Evolutionary conservation across 2,888 invertebrate genomes (phyloP), one percentile per base, ranked within the genome.

Genomic region (Spodoptera littoralis): DNA sequence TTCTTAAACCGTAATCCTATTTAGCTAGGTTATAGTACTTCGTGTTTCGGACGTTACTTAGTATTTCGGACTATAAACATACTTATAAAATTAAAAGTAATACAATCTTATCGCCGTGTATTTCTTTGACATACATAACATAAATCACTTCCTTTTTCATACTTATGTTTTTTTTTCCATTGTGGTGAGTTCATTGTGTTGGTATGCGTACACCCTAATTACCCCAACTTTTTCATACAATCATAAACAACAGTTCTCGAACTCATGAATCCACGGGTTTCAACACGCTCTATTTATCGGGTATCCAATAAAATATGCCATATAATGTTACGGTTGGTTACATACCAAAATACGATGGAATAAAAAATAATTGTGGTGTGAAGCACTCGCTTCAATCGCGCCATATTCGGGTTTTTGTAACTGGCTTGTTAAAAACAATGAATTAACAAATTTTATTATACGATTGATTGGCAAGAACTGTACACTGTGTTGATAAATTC

Each of bases 311-410:
- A 74, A 74, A 61, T 48, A 54, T 60, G 9, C 44, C 57, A 58
- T 51, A 44, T 3, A 27, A 41, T 24, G 18, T 49, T 8, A 67
- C 18, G 70, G 57, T 65, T 73, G 53, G 68, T 73, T 66, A 73
- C 58, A 73, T 73, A 59, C 55, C 68, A 60, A 70, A 70, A 68
- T 67, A 67, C 49, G 56, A 57, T 44, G 53, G 12, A 60, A 60
- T 70, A 60, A 70, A 73, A 70, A 57, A 60, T 68, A 68, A 73
- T 70, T 73, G 74, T 24, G 41, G 56, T 60, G 74, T 68, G 69
- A 68, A 60, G 47, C 43, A 43, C 45, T 42, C 49, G 43, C 24
- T 18, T 43, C 49, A 22, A 13, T 22, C 30, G 54, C 11, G 30
- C 36, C 13, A 8, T 57, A 50, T 51, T 66, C 27, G 24, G n/a